A percentile compares a stretch with the other conserved stretches of the same genome.
Conservation (phyloP, 2,797 vertebrate genomes). For the Ptychadena robeensis region DNA sequence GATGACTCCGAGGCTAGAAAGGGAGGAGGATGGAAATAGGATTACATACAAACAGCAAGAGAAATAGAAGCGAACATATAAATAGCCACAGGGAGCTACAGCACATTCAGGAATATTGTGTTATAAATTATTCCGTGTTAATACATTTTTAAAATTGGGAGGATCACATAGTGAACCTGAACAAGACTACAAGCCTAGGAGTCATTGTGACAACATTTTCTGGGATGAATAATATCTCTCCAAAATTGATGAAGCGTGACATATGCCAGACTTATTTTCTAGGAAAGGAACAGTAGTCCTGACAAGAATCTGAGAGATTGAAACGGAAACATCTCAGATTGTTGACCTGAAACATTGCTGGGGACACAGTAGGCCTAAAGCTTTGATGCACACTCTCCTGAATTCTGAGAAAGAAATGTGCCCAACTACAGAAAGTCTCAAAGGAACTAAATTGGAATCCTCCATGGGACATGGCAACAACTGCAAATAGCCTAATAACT, state of each 20-base stretch:
- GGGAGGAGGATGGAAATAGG: conserved; percentile 34
- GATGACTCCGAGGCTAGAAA: conserved; percentile 24
- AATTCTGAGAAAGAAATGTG: no score
- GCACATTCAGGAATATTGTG: neutral
- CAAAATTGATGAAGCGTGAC: neutral
- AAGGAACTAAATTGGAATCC: no score
- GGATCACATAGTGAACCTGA: conserved; percentile 14
- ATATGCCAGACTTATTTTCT: neutral
- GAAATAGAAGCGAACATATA: conserved; percentile 21
- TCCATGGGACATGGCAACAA: no score
- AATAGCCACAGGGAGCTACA: conserved; percentile 28
- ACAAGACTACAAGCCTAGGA: no score
- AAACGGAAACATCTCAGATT: no score
- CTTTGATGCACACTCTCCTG: no score
- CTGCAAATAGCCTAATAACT: no score
- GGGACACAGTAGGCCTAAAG: no score
- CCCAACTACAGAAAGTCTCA: no score
- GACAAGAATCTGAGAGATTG: no score
- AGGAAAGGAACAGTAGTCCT: neutral
- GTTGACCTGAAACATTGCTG: no score
- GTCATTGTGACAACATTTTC: neutral
- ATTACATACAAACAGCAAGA: conserved; percentile 35
- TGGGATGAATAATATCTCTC: neutral
- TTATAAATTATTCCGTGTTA: conserved; percentile 38
- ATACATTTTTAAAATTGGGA: conserved; percentile 25